These are phyloP conservation scores for Drosophila kikkawai DNA, from an alignment of 1,140 invertebrate genomes.

Conservation along the genomic window DNA sequence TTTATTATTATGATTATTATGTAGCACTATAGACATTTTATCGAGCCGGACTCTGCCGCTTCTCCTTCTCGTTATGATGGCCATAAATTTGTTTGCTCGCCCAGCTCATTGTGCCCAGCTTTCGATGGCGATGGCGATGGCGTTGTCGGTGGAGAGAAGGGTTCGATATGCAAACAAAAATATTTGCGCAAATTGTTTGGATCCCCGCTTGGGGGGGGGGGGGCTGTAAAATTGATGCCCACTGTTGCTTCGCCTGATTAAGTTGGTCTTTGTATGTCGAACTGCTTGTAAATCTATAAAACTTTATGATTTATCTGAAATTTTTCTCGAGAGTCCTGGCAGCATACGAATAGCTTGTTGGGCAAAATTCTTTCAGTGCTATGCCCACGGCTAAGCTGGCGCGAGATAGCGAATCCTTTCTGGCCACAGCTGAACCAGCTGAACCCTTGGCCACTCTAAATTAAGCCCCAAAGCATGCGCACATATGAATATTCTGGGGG, in stretches of 20 bases:
- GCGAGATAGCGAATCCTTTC: constrained; percentile 24
- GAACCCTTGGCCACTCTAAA: constrained; percentile 38
- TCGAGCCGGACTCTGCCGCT: constrained; percentile 11
- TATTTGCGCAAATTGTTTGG: constrained; percentile 65
- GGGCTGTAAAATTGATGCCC: constrained; percentile 54
- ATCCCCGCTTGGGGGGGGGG: constrained; percentile 7
- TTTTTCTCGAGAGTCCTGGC: too few relatives aligned
- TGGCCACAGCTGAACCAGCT: background rate
- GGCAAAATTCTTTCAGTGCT: background rate
- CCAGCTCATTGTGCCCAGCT: constrained; percentile 45
- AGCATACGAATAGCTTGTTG: too few relatives aligned
- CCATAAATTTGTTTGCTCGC: constrained; percentile 61
- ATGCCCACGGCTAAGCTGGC: constrained; percentile 7
- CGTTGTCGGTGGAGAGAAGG: constrained; percentile 25
- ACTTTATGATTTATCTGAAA: constrained; percentile 57
- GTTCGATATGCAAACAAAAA: constrained; percentile 67
- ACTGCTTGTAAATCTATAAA: constrained; percentile 62
- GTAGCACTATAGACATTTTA: constrained; percentile 49
- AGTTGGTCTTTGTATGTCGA: constrained; percentile 44
- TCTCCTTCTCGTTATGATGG: constrained; percentile 40
- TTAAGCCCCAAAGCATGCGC: constrained; percentile 44
- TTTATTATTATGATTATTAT: constrained; percentile 70
- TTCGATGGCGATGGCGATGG: constrained; percentile 5
- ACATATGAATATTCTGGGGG: constrained; percentile 49
- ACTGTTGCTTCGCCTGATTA: constrained; percentile 59